Evolutionary conservation across 92 coral and sea anemone genomes (phyloP).

Genomic region (Bergia puertoricense): DNA sequence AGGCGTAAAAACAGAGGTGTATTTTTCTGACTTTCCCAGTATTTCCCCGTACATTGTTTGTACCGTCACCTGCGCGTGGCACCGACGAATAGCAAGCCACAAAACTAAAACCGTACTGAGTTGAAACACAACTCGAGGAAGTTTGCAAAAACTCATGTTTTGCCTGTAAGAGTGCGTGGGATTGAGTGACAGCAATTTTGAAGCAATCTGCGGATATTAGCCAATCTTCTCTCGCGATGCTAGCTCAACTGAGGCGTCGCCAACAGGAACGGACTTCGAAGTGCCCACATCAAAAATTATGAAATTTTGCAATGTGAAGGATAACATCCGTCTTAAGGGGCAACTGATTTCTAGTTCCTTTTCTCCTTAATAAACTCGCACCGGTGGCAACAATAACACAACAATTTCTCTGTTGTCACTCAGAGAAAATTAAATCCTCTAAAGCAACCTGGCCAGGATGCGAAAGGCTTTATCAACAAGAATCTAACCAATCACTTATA

Average conservation of each 20-base stretch:
- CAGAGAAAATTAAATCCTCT: not conserved
- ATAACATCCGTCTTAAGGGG: too few species aligned
- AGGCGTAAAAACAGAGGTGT: slow-evolving; percentile 44
- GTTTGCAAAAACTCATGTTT: slow-evolving; percentile 13
- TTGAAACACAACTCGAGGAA: not conserved
- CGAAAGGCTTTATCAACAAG: slow-evolving; percentile 7
- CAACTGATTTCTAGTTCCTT: not conserved
- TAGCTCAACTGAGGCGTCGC: slow-evolving; percentile 15
- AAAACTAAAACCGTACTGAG: not conserved
- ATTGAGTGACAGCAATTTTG: slow-evolving; percentile 21
- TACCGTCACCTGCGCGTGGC: slow-evolving; percentile 32
- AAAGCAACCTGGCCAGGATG: not conserved
- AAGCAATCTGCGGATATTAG: slow-evolving; percentile 14
- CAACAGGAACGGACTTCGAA: slow-evolving; percentile 10
- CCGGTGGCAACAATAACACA: not conserved
- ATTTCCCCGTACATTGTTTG: slow-evolving; percentile 66
- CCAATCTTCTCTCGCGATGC: not conserved
- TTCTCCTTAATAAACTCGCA: not conserved
- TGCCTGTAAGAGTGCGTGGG: slow-evolving; percentile 29
- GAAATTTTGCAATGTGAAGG: not conserved
- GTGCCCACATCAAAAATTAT: not conserved
- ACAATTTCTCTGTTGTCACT: not conserved
- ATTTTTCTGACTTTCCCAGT: slow-evolving; percentile 59
- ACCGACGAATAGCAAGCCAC: not conserved
- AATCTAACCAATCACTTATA: not conserved